Evolutionary conservation across 2,113 vertebrate species (phyloP).

Genomic region (Pollachius pollachius): DNA sequence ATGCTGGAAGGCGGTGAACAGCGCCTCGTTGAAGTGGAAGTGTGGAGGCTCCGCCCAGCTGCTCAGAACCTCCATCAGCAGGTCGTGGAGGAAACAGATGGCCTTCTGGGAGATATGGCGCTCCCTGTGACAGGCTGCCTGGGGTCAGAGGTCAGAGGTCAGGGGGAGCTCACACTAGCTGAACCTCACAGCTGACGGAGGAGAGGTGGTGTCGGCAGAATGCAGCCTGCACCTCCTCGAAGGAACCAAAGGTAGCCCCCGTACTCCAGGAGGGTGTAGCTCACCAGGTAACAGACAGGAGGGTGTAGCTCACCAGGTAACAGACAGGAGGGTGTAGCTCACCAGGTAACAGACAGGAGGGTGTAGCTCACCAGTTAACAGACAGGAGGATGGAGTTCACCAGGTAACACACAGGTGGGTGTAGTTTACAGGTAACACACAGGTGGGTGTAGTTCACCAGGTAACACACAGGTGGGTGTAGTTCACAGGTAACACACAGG

Average conservation of each 20-base stretch:
- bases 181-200: background rate
- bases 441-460: too few relatives aligned
- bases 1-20: slow-evolving; percentile 94
- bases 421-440: slow-evolving; percentile 69
- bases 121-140: slow-evolving; percentile 96
- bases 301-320: too few relatives aligned
- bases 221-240: too few relatives aligned
- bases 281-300: too few relatives aligned
- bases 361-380: too few relatives aligned
- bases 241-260: too few relatives aligned
- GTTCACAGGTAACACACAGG: too few relatives aligned
- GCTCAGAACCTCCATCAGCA: slow-evolving; percentile 89
- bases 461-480: too few relatives aligned
- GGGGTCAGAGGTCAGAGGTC: slow-evolving; percentile 25
- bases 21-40: slow-evolving; percentile 93
- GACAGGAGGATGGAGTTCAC: too few relatives aligned
- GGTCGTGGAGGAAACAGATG: slow-evolving; percentile 95
- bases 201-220: too few relatives aligned
- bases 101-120: slow-evolving; percentile 95
- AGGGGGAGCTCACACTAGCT: background rate
- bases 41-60: slow-evolving; percentile 90
- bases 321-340: background rate
- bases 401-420: background rate
- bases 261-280: too few relatives aligned
- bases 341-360: slow-evolving; percentile 73